phyloP scores from a whole-genome alignment of 2,113 vertebrate species.

The Melanocharis versteri region DNA sequence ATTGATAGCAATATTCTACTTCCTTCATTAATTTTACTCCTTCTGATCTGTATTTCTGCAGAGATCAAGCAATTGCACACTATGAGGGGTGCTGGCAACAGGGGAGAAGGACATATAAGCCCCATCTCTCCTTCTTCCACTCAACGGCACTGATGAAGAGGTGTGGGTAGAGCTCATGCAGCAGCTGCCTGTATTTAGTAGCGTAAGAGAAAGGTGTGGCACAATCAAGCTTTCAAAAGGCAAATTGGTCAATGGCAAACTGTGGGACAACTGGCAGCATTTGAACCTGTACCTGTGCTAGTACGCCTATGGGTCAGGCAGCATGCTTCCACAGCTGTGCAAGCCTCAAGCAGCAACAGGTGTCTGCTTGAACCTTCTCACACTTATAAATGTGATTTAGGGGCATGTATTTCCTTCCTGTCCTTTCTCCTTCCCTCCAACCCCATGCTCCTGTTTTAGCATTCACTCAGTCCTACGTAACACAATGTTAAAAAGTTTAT shows the following conservation, averaged over 20 bases:
- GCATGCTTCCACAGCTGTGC: neutral
- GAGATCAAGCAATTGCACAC: neutral
- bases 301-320: neutral
- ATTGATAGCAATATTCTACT: neutral
- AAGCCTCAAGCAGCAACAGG: neutral
- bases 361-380: neutral
- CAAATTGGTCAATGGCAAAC: neutral
- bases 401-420: neutral
- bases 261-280: neutral
- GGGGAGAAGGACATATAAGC: neutral
- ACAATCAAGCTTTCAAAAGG: neutral
- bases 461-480: neutral
- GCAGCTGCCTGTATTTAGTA: neutral
- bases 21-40: slow-evolving; percentile 7
- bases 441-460: neutral
- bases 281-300: neutral
- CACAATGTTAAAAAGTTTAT: neutral
- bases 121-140: neutral
- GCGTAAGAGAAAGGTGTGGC: neutral
- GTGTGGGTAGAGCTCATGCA: neutral
- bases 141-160: neutral
- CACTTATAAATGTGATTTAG: neutral
- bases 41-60: neutral
- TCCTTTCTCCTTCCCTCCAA: neutral
- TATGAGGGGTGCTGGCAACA: neutral